Evolutionary conservation across 2,888 invertebrate genomes (phyloP).

Genomic region (Neocrepidodera transversa): DNA sequence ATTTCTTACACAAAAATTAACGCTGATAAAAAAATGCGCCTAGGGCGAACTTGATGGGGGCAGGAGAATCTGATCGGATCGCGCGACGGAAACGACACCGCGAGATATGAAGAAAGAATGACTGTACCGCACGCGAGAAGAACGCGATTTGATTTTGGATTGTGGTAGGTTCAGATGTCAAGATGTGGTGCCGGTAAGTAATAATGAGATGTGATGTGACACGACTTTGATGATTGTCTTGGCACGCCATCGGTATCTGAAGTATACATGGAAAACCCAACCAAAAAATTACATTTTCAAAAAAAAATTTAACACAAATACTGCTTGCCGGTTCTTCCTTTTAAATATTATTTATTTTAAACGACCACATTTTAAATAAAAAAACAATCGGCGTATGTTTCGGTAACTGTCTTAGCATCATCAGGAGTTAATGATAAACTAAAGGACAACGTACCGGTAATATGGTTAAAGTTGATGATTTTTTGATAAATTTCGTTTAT

Average conservation of each 20-base stretch:
- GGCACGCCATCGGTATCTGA: neutral
- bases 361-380: no score
- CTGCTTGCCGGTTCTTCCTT: no score
- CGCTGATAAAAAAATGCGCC: neutral
- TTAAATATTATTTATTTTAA: no score
- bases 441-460: no score
- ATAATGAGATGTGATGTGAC: slow-evolving; percentile 15
- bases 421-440: no score
- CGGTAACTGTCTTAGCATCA: no score
- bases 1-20: slow-evolving; percentile 1
- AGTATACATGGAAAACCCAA: neutral
- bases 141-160: slow-evolving; percentile 29
- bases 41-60: neutral
- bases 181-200: slow-evolving; percentile 14
- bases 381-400: no score
- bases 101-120: slow-evolving; percentile 5
- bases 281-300: no score
- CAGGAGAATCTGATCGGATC: neutral
- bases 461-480: no score
- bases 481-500: no score
- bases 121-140: slow-evolving; percentile 25
- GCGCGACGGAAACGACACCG: slow-evolving; percentile 1
- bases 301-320: no score
- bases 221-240: slow-evolving; percentile 9
- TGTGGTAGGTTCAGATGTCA: slow-evolving; percentile 33